Evolutionary conservation across 35 echinoderm and acorn worm species (phyloP).

Genomic region (Ophioderma brevispina): DNA sequence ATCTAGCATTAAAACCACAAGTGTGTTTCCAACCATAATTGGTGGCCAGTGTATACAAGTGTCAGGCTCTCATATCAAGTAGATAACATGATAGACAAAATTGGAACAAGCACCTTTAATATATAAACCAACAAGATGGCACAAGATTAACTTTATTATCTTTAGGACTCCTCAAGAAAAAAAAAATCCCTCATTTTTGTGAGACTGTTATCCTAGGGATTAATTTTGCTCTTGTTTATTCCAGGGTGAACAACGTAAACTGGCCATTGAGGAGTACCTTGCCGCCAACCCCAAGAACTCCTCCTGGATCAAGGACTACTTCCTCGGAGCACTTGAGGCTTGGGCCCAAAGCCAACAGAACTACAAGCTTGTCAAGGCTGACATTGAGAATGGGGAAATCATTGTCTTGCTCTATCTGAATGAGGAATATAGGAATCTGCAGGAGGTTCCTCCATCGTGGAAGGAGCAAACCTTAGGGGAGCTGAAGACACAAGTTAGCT

Average conservation of each 20-base stretch:
- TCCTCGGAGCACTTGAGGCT: not conserved
- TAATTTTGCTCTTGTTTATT: not conserved
- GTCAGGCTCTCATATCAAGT: no score
- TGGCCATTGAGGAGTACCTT: not conserved
- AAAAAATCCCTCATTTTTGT: no score
- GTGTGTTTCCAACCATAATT: no score
- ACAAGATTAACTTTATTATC: no score
- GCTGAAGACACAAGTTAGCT: not conserved
- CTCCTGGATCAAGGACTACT: not conserved
- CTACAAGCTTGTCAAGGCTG: slow-evolving; percentile 47
- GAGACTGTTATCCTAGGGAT: no score
- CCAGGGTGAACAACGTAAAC: not conserved
- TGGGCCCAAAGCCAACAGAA: not conserved
- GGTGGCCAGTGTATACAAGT: no score
- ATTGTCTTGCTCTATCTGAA: slow-evolving; percentile 30
- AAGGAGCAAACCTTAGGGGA: not conserved
- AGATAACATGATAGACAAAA: no score
- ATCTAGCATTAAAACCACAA: no score
- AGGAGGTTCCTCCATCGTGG: not conserved
- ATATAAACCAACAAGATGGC: no score
- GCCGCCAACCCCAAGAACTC: not conserved
- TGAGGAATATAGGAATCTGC: not conserved
- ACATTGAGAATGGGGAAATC: slow-evolving; percentile 71
- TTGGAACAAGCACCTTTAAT: no score
- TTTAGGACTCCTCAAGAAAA: no score